Conservation (phyloP, 2,797 vertebrate genomes). For the Pyrocephalus nanus region DNA sequence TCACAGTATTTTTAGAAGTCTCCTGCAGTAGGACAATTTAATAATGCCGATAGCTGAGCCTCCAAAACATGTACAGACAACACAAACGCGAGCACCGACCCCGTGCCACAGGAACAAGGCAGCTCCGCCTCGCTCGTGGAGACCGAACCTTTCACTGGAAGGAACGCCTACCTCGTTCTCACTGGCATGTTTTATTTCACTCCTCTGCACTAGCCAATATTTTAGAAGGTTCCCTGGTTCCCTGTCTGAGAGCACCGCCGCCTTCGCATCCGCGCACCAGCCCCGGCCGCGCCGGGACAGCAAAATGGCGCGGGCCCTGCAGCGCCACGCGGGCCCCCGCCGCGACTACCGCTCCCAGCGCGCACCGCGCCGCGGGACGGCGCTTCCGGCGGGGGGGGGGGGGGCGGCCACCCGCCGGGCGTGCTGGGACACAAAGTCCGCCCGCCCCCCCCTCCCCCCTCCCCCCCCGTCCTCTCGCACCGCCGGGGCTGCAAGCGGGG, state of each 20-base stretch:
- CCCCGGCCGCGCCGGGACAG: rapidly evolving
- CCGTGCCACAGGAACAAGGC: rapidly evolving
- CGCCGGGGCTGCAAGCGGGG: no score
- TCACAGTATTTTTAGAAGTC: rapidly evolving
- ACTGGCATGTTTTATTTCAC: rapidly evolving
- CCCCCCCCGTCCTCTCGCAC: rapidly evolving
- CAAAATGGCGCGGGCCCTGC: not conserved
- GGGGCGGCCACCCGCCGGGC: not conserved
- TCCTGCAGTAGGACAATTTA: not conserved
- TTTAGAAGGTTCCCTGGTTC: rapidly evolving
- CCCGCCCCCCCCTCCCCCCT: no score
- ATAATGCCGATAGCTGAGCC: rapidly evolving
- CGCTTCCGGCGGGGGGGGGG: not conserved
- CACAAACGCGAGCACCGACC: rapidly evolving
- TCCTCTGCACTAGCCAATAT: rapidly evolving
- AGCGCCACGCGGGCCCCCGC: not conserved
- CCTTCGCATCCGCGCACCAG: rapidly evolving
- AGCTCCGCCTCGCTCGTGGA: rapidly evolving
- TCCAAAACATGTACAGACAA: rapidly evolving
- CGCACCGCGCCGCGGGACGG: not conserved
- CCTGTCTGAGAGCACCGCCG: not conserved
- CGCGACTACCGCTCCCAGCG: not conserved
- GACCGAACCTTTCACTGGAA: rapidly evolving
- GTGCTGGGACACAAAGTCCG: not conserved
- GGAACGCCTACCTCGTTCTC: rapidly evolving